These are phyloP conservation scores for Atopsyche davidsoni DNA, from an alignment of 1,140 invertebrate genomes.

Conservation along the genomic window DNA sequence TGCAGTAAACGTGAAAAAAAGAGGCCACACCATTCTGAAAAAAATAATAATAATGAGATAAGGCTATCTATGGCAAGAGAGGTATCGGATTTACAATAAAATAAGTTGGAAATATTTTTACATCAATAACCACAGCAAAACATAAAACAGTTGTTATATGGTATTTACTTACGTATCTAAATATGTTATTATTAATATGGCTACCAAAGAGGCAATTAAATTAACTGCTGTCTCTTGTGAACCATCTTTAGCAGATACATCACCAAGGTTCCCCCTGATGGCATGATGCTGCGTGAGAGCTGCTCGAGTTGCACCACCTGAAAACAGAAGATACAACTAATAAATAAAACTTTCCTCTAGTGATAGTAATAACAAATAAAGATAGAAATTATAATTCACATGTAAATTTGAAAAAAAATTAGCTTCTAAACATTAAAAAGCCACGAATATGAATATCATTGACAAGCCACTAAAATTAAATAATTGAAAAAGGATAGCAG, in stretches of 20 bases:
- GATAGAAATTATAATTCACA: no score
- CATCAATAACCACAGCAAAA: no score
- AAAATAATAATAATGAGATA: slow-evolving; percentile 5
- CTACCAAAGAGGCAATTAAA: slow-evolving; percentile 71
- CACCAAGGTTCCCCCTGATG: slow-evolving; percentile 79
- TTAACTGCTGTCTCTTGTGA: slow-evolving; percentile 96
- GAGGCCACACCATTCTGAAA: slow-evolving; percentile 56
- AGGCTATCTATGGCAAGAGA: slow-evolving; percentile 7
- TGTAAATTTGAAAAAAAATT: no score
- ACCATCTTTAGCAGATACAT: slow-evolving; percentile 93
- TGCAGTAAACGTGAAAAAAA: slow-evolving; percentile 68
- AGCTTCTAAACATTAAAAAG: no score
- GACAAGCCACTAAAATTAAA: no score
- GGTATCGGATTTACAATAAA: slow-evolving; percentile 8
- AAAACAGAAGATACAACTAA: no score
- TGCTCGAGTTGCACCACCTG: slow-evolving; percentile 78
- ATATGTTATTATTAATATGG: slow-evolving; percentile 69
- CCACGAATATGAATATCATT: neutral
- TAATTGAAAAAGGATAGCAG: no score
- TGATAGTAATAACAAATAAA: no score
- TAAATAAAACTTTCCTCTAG: no score
- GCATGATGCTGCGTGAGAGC: slow-evolving; percentile 92
- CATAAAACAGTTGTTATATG: neutral
- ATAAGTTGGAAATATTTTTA: no score
- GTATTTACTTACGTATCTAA: slow-evolving; percentile 38